These are phyloP conservation scores for Littorina saxatilis DNA, from an alignment of 1,140 invertebrate genomes.

Conservation along the genomic window DNA sequence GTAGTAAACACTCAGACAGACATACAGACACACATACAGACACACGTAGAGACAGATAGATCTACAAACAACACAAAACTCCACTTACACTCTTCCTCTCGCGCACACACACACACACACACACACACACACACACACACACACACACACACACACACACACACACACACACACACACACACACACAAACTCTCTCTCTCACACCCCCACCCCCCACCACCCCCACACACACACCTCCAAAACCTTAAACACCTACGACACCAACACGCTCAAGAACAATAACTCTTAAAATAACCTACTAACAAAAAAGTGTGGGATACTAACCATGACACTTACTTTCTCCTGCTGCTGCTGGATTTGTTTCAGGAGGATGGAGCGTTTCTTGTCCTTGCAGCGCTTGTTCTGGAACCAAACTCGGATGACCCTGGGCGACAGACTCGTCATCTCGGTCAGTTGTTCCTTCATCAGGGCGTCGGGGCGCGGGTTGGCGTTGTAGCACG, in stretches of 20 bases:
- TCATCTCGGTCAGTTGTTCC: constrained; percentile 99
- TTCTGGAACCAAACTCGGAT: constrained; percentile 99
- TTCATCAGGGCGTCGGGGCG: constrained; percentile 99
- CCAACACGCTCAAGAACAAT: no score
- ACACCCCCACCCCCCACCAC: not conserved
- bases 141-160: constrained; percentile 11
- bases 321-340: constrained; percentile 62
- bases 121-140: not conserved
- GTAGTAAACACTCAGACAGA: not conserved
- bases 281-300: no score
- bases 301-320: constrained; percentile 5
- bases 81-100: no score
- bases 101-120: not conserved
- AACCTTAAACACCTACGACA: no score
- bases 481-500: constrained; percentile 97
- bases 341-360: constrained; percentile 98
- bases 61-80: not conserved
- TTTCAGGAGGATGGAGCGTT: constrained; percentile 96
- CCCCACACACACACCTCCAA: no score
- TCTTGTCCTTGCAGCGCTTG: constrained; percentile 99
- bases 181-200: no score
- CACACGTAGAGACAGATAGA: not conserved
- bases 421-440: constrained; percentile 94
- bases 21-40: not conserved
- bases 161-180: constrained; percentile 3